Evolutionary conservation across 2,113 vertebrate species (phyloP).

Genomic region (Hippolais icterina): DNA sequence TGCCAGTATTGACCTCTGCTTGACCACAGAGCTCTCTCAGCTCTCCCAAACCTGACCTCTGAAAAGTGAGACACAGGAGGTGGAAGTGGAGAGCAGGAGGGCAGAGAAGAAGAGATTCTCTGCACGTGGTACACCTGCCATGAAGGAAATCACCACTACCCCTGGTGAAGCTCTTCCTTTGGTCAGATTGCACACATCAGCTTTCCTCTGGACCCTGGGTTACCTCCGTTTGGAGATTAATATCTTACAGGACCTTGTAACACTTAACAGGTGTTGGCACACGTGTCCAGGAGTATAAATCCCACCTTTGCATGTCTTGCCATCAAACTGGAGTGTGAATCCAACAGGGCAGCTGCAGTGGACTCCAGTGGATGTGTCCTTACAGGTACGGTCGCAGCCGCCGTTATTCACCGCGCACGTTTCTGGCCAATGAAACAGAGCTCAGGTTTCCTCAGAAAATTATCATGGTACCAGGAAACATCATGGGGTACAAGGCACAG

Average conservation of each 20-base stretch:
- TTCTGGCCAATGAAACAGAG: slow-evolving; percentile 77
- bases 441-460: background rate
- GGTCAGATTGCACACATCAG: background rate
- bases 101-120: background rate
- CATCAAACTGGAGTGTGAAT: slow-evolving; percentile 92
- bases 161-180: background rate
- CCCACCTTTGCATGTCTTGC: slow-evolving; percentile 95
- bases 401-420: slow-evolving; percentile 96
- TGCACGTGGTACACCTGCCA: background rate
- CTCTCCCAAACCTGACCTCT: background rate
- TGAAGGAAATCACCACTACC: rapidly evolving
- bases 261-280: background rate
- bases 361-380: slow-evolving; percentile 95
- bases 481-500: background rate
- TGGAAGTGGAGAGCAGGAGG: background rate
- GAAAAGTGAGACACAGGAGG: background rate
- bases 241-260: background rate
- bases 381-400: slow-evolving; percentile 95
- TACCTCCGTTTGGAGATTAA: background rate
- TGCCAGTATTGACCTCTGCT: background rate
- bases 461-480: background rate
- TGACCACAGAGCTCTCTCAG: background rate
- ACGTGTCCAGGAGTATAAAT: rapidly evolving
- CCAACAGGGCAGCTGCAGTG: slow-evolving; percentile 95
- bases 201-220: background rate